Conservation (phyloP, 1,140 invertebrate species). For the Monochamus saltuarius region DNA sequence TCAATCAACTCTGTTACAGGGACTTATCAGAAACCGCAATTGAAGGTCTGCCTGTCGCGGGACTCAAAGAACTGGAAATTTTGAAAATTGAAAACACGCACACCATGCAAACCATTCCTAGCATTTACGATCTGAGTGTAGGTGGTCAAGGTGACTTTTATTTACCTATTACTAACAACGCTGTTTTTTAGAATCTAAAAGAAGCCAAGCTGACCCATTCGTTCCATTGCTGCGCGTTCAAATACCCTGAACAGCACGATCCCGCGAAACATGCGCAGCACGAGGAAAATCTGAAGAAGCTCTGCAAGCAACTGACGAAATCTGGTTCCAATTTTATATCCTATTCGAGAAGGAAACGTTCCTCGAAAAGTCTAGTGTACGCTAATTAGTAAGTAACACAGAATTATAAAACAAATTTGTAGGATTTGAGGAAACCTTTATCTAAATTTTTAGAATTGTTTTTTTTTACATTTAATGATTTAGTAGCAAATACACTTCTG, state of each 20-base stretch:
- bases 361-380: too few relatives aligned
- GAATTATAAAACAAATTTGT: too few relatives aligned
- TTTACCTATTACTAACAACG: not conserved
- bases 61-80: conserved; percentile 69
- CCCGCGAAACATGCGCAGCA: conserved; percentile 63
- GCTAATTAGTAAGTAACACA: too few relatives aligned
- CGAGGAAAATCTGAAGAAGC: conserved; percentile 44
- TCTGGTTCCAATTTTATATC: not conserved
- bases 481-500: too few relatives aligned
- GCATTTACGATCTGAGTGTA: conserved; percentile 76
- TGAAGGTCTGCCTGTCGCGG: conserved; percentile 68
- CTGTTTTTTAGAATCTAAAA: conserved; percentile 45
- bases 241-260: conserved; percentile 76
- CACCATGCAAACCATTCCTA: conserved; percentile 76
- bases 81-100: conserved; percentile 71
- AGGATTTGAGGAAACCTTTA: too few relatives aligned
- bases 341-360: too few relatives aligned
- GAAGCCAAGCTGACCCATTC: conserved; percentile 74
- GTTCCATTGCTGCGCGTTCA: conserved; percentile 89
- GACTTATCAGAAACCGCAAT: conserved; percentile 76
- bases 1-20: conserved; percentile 53
- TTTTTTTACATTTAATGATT: too few relatives aligned
- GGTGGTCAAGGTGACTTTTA: conserved; percentile 29
- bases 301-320: conserved; percentile 16
- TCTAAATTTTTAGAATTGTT: too few relatives aligned